Evolutionary conservation across 2,113 vertebrate species (phyloP), one percentile per base, ranked within the genome.

Genomic region (Triplophysa rosa): DNA sequence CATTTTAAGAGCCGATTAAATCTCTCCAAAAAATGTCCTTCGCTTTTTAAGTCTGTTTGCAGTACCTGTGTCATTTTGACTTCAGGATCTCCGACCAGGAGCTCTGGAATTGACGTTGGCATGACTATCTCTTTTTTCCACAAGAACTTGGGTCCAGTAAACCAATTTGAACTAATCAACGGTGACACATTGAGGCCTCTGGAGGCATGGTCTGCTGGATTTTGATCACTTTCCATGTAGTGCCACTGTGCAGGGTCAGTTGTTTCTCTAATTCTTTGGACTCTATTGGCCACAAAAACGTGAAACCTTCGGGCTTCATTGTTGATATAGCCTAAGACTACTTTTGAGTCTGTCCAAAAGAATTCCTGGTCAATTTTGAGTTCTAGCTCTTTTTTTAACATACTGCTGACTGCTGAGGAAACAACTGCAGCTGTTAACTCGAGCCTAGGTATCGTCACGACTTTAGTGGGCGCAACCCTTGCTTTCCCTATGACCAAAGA

Each of bases 81-180:
- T 72, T 84, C 83, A 33, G 80, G 70, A 45, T 81, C 75, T 0
- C 75, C 82, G 13, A 81, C 33, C 19, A 81, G n/a, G 62, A 84
- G 75, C 69, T 78, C 74, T 67, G 71, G 66, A 11, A 61, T 14
- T 37, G 10, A 26, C 3, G 56, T n/a, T 58, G 23, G 14, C 11
- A 11, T 82, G 29, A 71, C 33, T 19, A 77, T 67, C 6, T 85
- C 67, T 67, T 26, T 49, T 67, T 72, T 23, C 67, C 80, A 82
- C 4, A 85, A 17, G 11, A 82, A 85, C 24, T 77, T 68, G 2
- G 84, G 80, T 69, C 81, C 84, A 9, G 62, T 78, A 26, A 83
- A 13, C 66, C 83, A 81, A 23, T 79, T 65, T 59, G 80, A 84
- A 23, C 9, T 47, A 1, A 79, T 66, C 37, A 84, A 21, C 64